Base-by-base conservation (phyloP, 92 coral and sea anemone genomes). In the Actinostola sp. region DNA sequence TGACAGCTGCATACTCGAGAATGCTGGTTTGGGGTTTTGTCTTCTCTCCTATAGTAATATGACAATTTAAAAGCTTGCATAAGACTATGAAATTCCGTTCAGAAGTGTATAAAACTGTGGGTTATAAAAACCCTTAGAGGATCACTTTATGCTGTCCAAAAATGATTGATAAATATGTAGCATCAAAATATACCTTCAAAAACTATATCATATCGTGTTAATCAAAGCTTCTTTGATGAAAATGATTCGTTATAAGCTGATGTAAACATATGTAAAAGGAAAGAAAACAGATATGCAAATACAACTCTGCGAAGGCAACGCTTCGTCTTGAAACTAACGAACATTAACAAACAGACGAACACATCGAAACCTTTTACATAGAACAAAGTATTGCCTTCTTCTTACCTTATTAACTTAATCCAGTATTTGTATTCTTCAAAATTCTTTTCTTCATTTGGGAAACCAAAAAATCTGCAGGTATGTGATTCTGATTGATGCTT, bases 1-100 rank as follows among this genome's bases (percentile, higher is more conserved):
- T 67, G 73, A 31, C 73, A 67, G 73, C 33, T 67, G 20, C 73
- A 67, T 39, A 67, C 73, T 50, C 73, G 45, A 39, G 64, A 43
- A 29, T 67, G 56, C 19, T 24, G 24, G 14, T 63, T 26, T 15
- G 73, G 73, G 17, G 1, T 20, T 48, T 38, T 67, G 21, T 67
- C 73, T 43, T 23, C 55, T 46, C 73, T 43, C 73, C 73, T 67
- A 31, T 48, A 48, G 32, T 21, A 67, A 16, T 46, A 46, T 2
- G 19, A 46, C 53, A 46, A 46, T 7, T 39, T 14, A 46, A 46
- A 13, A 2, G 23, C 15, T 2, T 13, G 15, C 53, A 46, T 19
- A 46, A 16, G 53, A 7, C 45, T 7, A 46, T 46, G 53, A 46
- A 3, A 19, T 13, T 13, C 7, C 15, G n/a, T 46, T 13, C n/a